A percentile compares a stretch with the other conserved stretches of the same genome.
Evolutionary conservation across 1,140 invertebrate species (phyloP).

Genomic region (Brachionus plicatilis): DNA sequence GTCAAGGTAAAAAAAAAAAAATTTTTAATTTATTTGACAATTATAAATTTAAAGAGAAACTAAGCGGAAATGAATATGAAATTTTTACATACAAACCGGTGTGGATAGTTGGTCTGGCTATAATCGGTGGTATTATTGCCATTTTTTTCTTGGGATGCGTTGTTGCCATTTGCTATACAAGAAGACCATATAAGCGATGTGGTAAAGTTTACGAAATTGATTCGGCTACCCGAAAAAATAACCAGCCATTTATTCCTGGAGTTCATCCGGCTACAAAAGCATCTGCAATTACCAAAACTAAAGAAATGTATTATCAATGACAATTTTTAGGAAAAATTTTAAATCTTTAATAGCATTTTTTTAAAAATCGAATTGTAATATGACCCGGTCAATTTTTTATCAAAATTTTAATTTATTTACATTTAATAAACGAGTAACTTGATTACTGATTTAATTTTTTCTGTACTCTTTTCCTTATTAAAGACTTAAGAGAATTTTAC

Average conservation of each 20-base stretch:
- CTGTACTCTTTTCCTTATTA: too few relatives aligned
- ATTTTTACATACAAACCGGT: slow-evolving; percentile 18
- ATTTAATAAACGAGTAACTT: background rate
- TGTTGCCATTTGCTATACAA: slow-evolving; percentile 33
- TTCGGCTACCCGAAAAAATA: background rate
- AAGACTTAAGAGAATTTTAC: too few relatives aligned
- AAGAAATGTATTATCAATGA: slow-evolving; percentile 40
- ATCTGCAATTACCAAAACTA: background rate
- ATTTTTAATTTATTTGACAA: background rate
- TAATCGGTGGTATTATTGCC: slow-evolving; percentile 23
- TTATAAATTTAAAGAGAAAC: slow-evolving; percentile 7
- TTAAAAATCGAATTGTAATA: background rate
- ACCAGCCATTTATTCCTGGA: slow-evolving; percentile 16
- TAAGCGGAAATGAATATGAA: slow-evolving; percentile 22
- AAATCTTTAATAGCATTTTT: background rate
- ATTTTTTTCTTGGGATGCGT: slow-evolving; percentile 32
- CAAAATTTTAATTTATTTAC: background rate
- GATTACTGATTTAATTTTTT: too few relatives aligned
- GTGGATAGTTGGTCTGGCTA: slow-evolving; percentile 21
- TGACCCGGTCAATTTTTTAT: background rate
- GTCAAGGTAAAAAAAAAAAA: background rate
- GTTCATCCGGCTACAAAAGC: slow-evolving; percentile 29
- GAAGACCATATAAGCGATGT: slow-evolving; percentile 26
- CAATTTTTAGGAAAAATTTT: background rate
- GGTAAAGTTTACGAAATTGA: slow-evolving; percentile 39